Conservation (phyloP, 1,140 invertebrate genomes). For the Penaeus chinensis region DNA sequence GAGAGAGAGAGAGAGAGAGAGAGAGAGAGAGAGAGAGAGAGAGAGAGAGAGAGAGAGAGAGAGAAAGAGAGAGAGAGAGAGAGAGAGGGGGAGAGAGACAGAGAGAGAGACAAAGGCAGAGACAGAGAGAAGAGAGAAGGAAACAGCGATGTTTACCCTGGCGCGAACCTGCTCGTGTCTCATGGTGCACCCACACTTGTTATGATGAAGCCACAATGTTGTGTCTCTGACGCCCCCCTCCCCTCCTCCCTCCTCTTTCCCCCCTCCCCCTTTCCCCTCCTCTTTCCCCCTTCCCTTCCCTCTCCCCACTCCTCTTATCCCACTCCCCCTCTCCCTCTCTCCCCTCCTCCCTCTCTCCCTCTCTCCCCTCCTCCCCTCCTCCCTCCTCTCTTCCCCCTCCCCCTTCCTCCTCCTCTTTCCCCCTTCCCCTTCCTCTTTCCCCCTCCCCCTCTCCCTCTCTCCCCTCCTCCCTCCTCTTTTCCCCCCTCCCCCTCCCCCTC, state of each 20-base stretch:
- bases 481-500: neutral
- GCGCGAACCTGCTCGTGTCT: neutral
- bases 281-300: neutral
- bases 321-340: too few species aligned
- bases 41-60: neutral
- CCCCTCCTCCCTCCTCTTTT: neutral
- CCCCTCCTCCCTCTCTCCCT: neutral
- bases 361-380: neutral
- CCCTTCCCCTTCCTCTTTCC: neutral
- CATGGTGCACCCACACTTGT: slow-evolving; percentile 2
- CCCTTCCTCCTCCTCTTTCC: neutral
- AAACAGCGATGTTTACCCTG: too few species aligned
- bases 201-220: neutral
- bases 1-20: neutral
- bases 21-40: neutral
- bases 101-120: too few species aligned
- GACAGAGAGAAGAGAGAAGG: too few species aligned
- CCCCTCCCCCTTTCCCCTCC: neutral
- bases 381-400: neutral
- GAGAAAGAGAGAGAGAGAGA: neutral
- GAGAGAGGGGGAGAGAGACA: too few species aligned
- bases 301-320: neutral
- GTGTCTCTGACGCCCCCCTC: neutral
- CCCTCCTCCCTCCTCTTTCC: neutral
- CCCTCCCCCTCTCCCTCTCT: neutral